These are phyloP conservation scores for Dromococcyx pavoninus DNA, from an alignment of 2,797 vertebrate genomes.

Conservation along the genomic window DNA sequence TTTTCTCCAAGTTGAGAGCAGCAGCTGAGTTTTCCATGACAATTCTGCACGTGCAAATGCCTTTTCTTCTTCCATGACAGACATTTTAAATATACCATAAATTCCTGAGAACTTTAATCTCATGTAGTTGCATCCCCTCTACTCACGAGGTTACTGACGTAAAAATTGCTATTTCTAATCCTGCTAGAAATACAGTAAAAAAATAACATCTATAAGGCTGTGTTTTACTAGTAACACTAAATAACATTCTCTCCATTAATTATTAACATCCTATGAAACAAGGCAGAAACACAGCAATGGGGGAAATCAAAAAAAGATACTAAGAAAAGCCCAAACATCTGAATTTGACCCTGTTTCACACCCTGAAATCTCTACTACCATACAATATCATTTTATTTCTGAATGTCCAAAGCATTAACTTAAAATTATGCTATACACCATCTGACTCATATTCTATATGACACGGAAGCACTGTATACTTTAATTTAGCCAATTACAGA, in stretches of 20 bases:
- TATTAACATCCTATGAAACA: background rate
- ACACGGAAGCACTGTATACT: background rate
- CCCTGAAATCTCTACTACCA: background rate
- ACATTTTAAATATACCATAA: background rate
- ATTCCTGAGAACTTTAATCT: background rate
- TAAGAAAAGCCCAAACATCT: background rate
- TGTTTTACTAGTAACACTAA: background rate
- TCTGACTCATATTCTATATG: background rate
- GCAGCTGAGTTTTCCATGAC: background rate
- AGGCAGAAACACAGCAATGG: background rate
- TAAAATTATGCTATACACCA: background rate
- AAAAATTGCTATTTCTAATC: background rate
- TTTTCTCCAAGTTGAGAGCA: background rate
- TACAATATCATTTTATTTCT: background rate
- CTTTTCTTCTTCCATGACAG: background rate
- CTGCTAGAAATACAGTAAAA: background rate
- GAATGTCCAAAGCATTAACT: background rate
- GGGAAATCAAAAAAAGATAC: background rate
- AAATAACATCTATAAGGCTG: background rate
- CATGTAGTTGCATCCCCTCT: background rate
- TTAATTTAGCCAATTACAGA: conserved; percentile 36
- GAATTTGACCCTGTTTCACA: background rate
- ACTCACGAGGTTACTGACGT: background rate
- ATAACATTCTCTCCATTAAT: background rate
- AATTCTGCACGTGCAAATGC: background rate